Base-by-base conservation (phyloP, 2,113 vertebrate genomes). In the Zapus hudsonius region DNA sequence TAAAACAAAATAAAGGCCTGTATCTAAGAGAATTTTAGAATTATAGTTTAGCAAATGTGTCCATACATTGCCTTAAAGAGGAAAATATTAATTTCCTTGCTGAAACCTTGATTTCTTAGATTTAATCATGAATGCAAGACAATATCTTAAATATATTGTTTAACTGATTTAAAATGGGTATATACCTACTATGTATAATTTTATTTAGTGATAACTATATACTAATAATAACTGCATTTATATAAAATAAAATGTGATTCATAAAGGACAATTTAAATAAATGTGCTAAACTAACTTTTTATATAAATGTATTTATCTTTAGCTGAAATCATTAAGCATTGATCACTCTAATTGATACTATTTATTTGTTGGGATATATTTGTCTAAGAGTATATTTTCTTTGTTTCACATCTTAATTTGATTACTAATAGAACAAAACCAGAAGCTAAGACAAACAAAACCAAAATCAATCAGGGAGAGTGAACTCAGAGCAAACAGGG, bases 1-100 rank as follows among this genome's bases (percentile, higher is more conserved):
- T 81, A 7, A 87, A 93, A 90, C 66, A 89, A 87, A 72, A 70
- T 67, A 27, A n/a, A 7, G 38, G 52, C 67, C n/a, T 72, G 11
- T 5, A 33, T 93, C 92, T 78, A 84, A 86, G 23, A 89, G 33
- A 80, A 90, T 88, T 89, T 64, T 72, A 92, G 29, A 59, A 63
- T 36, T 80, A 22, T n/a, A 79, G 63, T 79, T 93, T 74, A 78
- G 67, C 5, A 86, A 17, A 23, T 44, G 3, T 55, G 11, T 52
- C 12, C 52, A 20, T 81, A 25, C 3, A 90, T 92, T 83, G 27
- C n/a, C 70, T 91, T 81, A 67, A 55, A 87, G 22, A 63, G 84
- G 61, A 87, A 92, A 93, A 90, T 92, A 76, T 36, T 76, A 85
- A 90, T 95, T 93, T 95, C 3, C 44, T 92, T 91, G 29, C 10